Percentiles rank a stretch among this genome's conserved stretches.
Evolutionary conservation across 2,888 invertebrate genomes (phyloP).

Genomic region (Drosophila ezoana): DNA sequence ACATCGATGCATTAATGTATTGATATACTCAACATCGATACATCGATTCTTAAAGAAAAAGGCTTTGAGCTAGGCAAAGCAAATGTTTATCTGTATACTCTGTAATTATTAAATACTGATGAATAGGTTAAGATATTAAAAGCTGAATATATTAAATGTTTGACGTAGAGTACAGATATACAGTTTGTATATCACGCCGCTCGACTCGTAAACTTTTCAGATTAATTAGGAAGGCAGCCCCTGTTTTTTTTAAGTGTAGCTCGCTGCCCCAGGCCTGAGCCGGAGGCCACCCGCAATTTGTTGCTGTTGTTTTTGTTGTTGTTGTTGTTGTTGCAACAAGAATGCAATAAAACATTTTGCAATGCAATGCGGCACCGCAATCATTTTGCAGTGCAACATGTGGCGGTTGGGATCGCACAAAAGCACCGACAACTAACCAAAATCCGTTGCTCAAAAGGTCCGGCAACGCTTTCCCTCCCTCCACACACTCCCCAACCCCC

Average conservation of each 20-base stretch:
- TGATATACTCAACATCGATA: too few species aligned
- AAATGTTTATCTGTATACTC: too few species aligned
- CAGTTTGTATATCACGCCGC: too few species aligned
- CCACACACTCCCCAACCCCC: background rate
- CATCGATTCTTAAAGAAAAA: too few species aligned
- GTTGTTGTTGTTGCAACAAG: slow-evolving; percentile 30
- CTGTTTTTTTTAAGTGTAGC: slow-evolving; percentile 8
- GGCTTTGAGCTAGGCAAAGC: too few species aligned
- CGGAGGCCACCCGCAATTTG: slow-evolving; percentile 35
- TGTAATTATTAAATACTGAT: too few species aligned
- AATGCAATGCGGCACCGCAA: slow-evolving; percentile 58
- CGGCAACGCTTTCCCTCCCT: background rate
- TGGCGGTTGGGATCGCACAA: slow-evolving; percentile 39
- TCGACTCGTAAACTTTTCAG: too few species aligned
- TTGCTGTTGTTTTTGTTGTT: slow-evolving; percentile 15
- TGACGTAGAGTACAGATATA: too few species aligned
- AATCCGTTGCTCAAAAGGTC: slow-evolving; percentile 31
- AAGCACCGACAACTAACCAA: slow-evolving; percentile 30
- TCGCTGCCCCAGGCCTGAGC: slow-evolving; percentile 5
- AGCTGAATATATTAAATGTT: too few species aligned
- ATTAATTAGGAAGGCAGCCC: background rate
- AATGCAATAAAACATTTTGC: slow-evolving; percentile 71
- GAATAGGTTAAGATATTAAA: too few species aligned
- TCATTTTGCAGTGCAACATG: slow-evolving; percentile 60
- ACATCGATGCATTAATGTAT: too few species aligned